Evolutionary conservation across 1,140 invertebrate species (phyloP).

Genomic region (Drosophila ananassae): DNA sequence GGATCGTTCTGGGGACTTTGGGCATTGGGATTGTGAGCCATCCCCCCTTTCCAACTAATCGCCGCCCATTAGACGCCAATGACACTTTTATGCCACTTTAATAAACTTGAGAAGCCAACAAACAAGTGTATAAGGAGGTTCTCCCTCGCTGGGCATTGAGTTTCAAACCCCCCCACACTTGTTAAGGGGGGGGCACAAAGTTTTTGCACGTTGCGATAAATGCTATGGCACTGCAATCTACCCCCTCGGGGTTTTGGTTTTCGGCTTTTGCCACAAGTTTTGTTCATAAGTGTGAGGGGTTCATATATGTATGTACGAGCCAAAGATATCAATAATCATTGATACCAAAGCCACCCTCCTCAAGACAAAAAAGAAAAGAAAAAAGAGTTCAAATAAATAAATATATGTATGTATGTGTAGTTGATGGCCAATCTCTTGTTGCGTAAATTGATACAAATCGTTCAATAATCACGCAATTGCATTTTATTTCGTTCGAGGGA

Average conservation of each 20-base stretch:
- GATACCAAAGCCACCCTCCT: neutral
- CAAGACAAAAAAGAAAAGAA: neutral
- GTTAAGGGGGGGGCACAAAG: slow-evolving; percentile 45
- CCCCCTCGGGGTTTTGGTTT: slow-evolving; percentile 14
- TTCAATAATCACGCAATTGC: slow-evolving; percentile 62
- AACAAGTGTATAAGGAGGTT: slow-evolving; percentile 1
- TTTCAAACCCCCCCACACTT: slow-evolving; percentile 22
- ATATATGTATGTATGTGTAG: slow-evolving; percentile 61
- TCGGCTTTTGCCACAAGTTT: slow-evolving; percentile 42
- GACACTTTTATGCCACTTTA: slow-evolving; percentile 83
- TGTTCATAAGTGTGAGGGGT: neutral
- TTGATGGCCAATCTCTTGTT: neutral
- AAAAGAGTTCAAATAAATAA: slow-evolving; percentile 61
- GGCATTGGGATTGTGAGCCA: neutral
- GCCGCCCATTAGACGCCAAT: slow-evolving; percentile 74
- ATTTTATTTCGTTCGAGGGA: slow-evolving; percentile 30
- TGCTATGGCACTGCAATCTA: slow-evolving; percentile 55
- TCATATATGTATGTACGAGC: neutral
- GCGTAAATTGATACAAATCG: slow-evolving; percentile 80
- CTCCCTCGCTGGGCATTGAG: too few species aligned
- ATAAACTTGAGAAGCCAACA: slow-evolving; percentile 73
- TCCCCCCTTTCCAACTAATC: slow-evolving; percentile 61
- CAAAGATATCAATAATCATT: slow-evolving; percentile 34
- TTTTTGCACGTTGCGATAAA: slow-evolving; percentile 73
- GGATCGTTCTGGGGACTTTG: slow-evolving; percentile 13